Evolutionary conservation across 1,140 invertebrate species (phyloP).

Genomic region (Amyelois transitella): DNA sequence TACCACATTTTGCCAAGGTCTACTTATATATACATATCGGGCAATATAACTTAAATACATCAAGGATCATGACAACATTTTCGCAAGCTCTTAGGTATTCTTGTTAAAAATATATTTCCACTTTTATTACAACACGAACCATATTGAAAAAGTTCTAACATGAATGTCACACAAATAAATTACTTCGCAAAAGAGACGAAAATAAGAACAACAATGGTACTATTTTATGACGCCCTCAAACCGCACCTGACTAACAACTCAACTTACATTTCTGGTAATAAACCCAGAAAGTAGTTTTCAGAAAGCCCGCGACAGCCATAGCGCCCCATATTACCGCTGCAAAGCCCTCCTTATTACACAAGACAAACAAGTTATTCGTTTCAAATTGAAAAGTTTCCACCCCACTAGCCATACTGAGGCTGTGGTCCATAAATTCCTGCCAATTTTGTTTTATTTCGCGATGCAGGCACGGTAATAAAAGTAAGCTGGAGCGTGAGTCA

Average conservation of each 20-base stretch:
- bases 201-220: background rate
- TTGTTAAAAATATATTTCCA: background rate
- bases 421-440: slow-evolving; percentile 70
- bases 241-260: slow-evolving; percentile 1
- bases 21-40: too few species aligned
- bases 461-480: slow-evolving; percentile 73
- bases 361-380: slow-evolving; percentile 72
- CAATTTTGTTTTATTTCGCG: slow-evolving; percentile 74
- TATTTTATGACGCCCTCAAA: background rate
- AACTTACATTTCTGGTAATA: slow-evolving; percentile 54
- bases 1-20: too few species aligned
- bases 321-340: slow-evolving; percentile 62
- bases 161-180: background rate
- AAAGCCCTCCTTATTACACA: slow-evolving; percentile 70
- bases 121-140: background rate
- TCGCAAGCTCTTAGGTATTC: too few species aligned
- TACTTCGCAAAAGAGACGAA: background rate
- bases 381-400: slow-evolving; percentile 74
- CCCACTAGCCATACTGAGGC: slow-evolving; percentile 64
- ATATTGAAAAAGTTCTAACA: background rate
- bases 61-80: too few species aligned
- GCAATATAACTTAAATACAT: too few species aligned
- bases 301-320: slow-evolving; percentile 65
- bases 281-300: slow-evolving; percentile 71
- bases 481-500: slow-evolving; percentile 72